These are phyloP conservation scores for Drosophila recens DNA, from an alignment of 2,888 invertebrate species.

Conservation along the genomic window DNA sequence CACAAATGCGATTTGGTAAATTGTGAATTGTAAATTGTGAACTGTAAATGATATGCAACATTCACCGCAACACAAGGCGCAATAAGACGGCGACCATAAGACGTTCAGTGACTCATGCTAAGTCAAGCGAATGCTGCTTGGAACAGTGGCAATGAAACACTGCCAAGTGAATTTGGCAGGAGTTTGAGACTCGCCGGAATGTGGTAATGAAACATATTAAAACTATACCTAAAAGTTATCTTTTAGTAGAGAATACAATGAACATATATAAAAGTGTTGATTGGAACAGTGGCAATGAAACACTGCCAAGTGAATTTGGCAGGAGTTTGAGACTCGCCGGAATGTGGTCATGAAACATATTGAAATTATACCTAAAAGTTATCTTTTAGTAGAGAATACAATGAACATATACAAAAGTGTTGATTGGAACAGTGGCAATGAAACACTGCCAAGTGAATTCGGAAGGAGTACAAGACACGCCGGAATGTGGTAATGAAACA, in stretches of 20 bases:
- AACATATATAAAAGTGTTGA: background rate
- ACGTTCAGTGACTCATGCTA: background rate
- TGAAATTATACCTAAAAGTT: background rate
- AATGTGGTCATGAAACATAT: background rate
- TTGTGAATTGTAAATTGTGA: conserved; percentile 33
- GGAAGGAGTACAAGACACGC: too few species aligned
- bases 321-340: too few species aligned
- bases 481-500: background rate
- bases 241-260: background rate
- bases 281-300: background rate
- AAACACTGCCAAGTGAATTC: background rate
- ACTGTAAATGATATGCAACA: conserved; percentile 32
- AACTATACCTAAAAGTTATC: background rate
- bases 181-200: background rate
- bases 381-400: too few species aligned
- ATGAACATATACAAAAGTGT: background rate
- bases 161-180: background rate
- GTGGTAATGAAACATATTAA: background rate
- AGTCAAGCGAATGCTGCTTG: background rate
- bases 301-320: background rate
- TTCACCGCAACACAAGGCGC: conserved; percentile 18
- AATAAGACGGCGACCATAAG: background rate
- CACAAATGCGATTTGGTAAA: conserved; percentile 49
- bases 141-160: conserved; percentile 6
- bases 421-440: background rate